Evolutionary conservation across 2,888 invertebrate species (phyloP).

Genomic region (Dryobota labecula): DNA sequence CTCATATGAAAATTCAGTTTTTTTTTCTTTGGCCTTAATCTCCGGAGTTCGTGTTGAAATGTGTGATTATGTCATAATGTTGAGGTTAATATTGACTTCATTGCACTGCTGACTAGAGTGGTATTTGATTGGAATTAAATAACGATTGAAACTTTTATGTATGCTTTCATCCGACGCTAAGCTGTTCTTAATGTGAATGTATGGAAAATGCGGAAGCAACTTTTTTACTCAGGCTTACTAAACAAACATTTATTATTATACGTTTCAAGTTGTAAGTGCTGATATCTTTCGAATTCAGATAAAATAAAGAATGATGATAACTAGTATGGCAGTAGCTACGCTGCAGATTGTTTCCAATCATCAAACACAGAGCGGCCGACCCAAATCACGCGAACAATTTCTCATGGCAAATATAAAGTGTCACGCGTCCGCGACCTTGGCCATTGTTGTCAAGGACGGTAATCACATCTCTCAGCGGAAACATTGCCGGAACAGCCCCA

Average conservation of each 20-base stretch:
- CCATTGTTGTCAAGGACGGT: conserved; percentile 75
- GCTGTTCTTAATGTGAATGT: conserved; percentile 28
- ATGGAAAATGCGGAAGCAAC: conserved; percentile 15
- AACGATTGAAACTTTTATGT: conserved; percentile 12
- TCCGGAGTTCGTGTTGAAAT: no score
- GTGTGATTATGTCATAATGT: conserved; percentile 31
- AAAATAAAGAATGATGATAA: background rate
- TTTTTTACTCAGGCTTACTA: background rate
- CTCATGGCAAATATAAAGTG: conserved; percentile 62
- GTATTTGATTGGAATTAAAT: conserved; percentile 42
- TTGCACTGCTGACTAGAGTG: conserved; percentile 23
- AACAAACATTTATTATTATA: background rate
- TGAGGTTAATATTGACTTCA: conserved; percentile 5
- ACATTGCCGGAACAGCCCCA: conserved; percentile 77
- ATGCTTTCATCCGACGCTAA: conserved; percentile 1
- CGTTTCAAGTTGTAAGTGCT: background rate
- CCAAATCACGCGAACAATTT: conserved; percentile 61
- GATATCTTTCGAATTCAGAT: background rate
- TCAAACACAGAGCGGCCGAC: conserved; percentile 24
- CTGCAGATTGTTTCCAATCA: conserved; percentile 21
- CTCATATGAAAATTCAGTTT: no score
- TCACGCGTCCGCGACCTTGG: conserved; percentile 74
- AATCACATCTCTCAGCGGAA: conserved; percentile 70
- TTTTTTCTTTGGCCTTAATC: no score
- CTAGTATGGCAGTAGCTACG: background rate